Conservation (phyloP, 2,888 invertebrate species). For the Hedychridium roseum region DNA sequence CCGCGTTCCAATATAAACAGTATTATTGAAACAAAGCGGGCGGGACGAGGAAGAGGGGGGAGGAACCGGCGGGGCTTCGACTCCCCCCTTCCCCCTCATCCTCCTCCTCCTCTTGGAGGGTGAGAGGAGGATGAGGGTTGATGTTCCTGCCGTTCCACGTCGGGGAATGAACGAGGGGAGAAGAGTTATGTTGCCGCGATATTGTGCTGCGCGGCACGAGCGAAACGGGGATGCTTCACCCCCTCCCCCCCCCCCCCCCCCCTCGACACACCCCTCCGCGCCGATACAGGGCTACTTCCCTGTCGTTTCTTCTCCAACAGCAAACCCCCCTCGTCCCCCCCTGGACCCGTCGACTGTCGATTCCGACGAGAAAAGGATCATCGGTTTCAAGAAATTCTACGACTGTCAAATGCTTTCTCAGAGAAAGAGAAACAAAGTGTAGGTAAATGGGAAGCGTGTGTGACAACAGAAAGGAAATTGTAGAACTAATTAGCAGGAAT, state of each 20-base stretch:
- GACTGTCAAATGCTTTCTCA: no score
- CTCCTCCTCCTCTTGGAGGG: no score
- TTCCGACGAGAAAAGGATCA: no score
- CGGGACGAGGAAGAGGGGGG: slow-evolving; percentile 24
- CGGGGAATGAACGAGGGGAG: slow-evolving; percentile 60
- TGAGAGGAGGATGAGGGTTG: slow-evolving; percentile 54
- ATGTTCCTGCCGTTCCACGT: slow-evolving; percentile 57
- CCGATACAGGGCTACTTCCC: slow-evolving; percentile 22
- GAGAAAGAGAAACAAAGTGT: no score
- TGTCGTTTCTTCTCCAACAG: slow-evolving; percentile 16
- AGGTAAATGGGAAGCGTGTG: no score
- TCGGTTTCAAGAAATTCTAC: no score
- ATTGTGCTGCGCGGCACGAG: slow-evolving; percentile 62
- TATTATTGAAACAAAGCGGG: slow-evolving; percentile 64
- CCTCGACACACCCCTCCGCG: slow-evolving; percentile 11
- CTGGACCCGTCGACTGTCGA: slow-evolving; percentile 46
- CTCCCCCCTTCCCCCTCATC: no score
- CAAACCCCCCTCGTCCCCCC: slow-evolving; percentile 15
- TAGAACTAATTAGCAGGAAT: no score
- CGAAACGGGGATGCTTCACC: slow-evolving; percentile 41
- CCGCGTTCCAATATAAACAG: slow-evolving; percentile 64
- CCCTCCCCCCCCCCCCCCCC: slow-evolving; percentile 13
- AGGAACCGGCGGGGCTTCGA: slow-evolving; percentile 10
- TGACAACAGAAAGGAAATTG: no score
- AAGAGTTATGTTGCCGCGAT: slow-evolving; percentile 65